Percentiles rank a stretch among this genome's conserved stretches.
phyloP scores from a whole-genome alignment of 2,113 vertebrate genomes.

The Sporophila hypoxantha region DNA sequence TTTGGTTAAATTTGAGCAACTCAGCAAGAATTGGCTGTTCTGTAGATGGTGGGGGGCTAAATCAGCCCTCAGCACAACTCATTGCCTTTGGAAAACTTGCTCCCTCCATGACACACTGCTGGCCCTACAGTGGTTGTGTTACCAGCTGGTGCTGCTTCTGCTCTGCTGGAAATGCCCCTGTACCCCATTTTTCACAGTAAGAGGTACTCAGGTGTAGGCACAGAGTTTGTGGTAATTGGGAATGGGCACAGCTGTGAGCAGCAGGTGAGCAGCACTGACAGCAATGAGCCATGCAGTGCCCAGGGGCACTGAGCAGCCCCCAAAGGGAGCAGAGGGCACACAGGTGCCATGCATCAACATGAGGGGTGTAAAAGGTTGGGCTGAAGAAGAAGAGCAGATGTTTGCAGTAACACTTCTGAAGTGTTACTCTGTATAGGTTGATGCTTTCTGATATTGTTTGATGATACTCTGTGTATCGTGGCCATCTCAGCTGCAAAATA shows the following conservation, averaged over 20 bases:
- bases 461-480: not conserved
- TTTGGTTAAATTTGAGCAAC: not conserved
- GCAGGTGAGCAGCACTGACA: not conserved
- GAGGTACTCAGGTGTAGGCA: not conserved
- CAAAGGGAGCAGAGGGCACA: not conserved
- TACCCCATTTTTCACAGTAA: not conserved
- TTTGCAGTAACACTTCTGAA: not conserved
- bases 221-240: not conserved
- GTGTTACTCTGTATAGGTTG: not conserved
- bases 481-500: not conserved
- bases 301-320: not conserved
- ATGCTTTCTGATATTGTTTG: not conserved
- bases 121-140: fast-evolving
- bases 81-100: not conserved
- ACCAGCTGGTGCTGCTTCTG: not conserved
- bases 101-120: not conserved
- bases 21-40: not conserved
- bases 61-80: not conserved
- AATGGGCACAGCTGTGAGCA: not conserved
- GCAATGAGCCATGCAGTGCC: not conserved
- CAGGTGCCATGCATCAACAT: not conserved
- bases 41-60: not conserved
- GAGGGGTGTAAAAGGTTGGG: not conserved
- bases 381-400: not conserved
- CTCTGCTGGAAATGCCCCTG: not conserved